Evolutionary conservation across 2,888 invertebrate species (phyloP).

Genomic region (Macrosiphum euphorbiae): DNA sequence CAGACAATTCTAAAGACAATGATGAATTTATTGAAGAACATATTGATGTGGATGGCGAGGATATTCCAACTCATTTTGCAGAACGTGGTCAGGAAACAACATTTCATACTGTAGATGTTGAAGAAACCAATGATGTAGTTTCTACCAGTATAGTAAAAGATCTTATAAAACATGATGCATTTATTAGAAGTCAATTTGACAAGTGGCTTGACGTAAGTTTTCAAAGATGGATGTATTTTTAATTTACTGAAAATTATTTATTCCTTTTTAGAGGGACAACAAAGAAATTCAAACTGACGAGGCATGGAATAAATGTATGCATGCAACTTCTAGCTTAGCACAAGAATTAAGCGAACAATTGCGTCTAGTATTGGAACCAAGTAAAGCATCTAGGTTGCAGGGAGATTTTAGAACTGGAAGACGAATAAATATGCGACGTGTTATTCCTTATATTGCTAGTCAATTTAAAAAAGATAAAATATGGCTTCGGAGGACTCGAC

Average conservation of each 20-base stretch:
- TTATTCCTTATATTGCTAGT: slow-evolving; percentile 98
- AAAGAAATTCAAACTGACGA: slow-evolving; percentile 61
- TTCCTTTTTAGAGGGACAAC: slow-evolving; percentile 25
- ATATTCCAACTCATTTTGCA: slow-evolving; percentile 77
- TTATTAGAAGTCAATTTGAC: slow-evolving; percentile 73
- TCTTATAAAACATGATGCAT: slow-evolving; percentile 71
- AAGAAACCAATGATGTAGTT: slow-evolving; percentile 67
- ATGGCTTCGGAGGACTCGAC: slow-evolving; percentile 96
- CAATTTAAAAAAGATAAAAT: slow-evolving; percentile 99
- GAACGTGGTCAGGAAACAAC: slow-evolving; percentile 80
- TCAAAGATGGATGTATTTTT: slow-evolving; percentile 9
- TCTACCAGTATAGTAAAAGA: slow-evolving; percentile 70
- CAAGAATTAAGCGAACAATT: slow-evolving; percentile 93
- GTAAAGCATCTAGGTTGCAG: slow-evolving; percentile 88
- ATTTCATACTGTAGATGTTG: slow-evolving; percentile 78
- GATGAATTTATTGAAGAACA: slow-evolving; percentile 44
- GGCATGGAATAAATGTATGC: slow-evolving; percentile 77
- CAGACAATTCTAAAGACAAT: slow-evolving; percentile 35
- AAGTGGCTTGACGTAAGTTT: slow-evolving; percentile 72
- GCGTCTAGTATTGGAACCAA: slow-evolving; percentile 94
- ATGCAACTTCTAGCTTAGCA: slow-evolving; percentile 77
- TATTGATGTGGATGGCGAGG: slow-evolving; percentile 79
- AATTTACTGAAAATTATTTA: not conserved
- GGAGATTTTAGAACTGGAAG: slow-evolving; percentile 95
- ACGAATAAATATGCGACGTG: slow-evolving; percentile 95